phyloP scores from a whole-genome alignment of 2,797 vertebrate genomes.

The Aphelocoma californica region DNA sequence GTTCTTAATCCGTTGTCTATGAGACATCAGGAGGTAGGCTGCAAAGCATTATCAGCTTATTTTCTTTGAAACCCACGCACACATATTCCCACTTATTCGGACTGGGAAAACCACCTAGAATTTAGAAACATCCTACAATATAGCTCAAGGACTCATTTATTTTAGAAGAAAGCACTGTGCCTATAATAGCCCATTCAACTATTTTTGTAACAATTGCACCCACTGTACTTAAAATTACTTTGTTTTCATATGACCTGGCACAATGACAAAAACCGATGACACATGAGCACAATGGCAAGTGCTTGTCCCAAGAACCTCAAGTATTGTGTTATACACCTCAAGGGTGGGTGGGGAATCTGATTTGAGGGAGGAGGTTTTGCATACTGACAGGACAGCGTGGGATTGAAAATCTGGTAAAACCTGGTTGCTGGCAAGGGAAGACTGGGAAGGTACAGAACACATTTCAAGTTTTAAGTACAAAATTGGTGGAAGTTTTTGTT shows the following conservation, averaged over 20 bases:
- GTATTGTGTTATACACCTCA: neutral
- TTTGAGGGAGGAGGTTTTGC: neutral
- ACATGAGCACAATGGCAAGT: neutral
- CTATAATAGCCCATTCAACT: neutral
- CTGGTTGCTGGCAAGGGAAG: neutral
- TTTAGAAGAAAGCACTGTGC: neutral
- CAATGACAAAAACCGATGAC: neutral
- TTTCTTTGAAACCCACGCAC: neutral
- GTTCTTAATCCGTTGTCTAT: neutral
- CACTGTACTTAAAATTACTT: constrained; percentile 2
- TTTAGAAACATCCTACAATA: neutral
- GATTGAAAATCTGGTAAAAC: neutral
- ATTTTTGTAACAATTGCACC: constrained; percentile 15
- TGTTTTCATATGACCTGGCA: constrained; percentile 1
- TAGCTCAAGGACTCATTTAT: neutral
- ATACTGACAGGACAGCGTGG: neutral
- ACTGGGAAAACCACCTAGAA: neutral
- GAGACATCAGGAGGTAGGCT: neutral
- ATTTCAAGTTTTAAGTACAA: neutral
- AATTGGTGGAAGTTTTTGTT: neutral
- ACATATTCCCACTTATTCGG: neutral
- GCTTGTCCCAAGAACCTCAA: neutral
- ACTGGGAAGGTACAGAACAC: neutral
- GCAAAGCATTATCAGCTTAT: constrained; percentile 1
- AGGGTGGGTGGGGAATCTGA: neutral